Conservation (phyloP, 2,888 invertebrate species). For the Spodoptera exigua region DNA sequence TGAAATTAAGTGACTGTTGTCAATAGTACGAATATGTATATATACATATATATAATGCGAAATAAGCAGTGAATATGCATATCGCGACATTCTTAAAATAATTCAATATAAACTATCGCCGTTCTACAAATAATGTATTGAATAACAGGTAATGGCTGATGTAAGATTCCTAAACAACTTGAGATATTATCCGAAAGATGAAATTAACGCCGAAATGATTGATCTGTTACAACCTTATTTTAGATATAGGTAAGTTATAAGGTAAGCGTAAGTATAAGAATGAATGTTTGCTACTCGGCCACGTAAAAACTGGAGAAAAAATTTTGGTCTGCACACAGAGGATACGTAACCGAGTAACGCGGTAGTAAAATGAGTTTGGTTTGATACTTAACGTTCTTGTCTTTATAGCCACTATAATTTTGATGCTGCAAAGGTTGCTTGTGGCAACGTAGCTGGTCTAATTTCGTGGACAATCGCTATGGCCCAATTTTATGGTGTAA, state of each 20-base stretch:
- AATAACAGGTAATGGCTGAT: slow-evolving; percentile 92
- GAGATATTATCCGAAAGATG: slow-evolving; percentile 95
- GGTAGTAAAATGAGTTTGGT: background rate
- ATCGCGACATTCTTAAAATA: no score
- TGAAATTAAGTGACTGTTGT: background rate
- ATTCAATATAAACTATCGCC: background rate
- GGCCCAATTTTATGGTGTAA: slow-evolving; percentile 95
- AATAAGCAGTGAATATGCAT: no score
- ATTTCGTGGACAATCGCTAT: slow-evolving; percentile 96
- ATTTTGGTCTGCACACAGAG: no score
- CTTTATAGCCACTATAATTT: slow-evolving; percentile 91
- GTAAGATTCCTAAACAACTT: slow-evolving; percentile 93
- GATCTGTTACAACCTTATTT: slow-evolving; percentile 95
- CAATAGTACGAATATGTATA: no score
- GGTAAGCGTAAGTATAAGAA: no score
- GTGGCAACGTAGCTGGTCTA: slow-evolving; percentile 97
- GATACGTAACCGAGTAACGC: no score
- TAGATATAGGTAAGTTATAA: slow-evolving; percentile 85
- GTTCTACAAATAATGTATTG: slow-evolving; percentile 5
- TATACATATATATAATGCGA: no score
- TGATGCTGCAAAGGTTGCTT: slow-evolving; percentile 95
- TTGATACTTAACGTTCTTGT: background rate
- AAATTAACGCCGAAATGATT: slow-evolving; percentile 96
- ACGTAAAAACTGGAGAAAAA: no score
- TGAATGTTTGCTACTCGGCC: no score